Evolutionary conservation across 2,888 invertebrate species (phyloP).

Genomic region (Drosophila greeni): DNA sequence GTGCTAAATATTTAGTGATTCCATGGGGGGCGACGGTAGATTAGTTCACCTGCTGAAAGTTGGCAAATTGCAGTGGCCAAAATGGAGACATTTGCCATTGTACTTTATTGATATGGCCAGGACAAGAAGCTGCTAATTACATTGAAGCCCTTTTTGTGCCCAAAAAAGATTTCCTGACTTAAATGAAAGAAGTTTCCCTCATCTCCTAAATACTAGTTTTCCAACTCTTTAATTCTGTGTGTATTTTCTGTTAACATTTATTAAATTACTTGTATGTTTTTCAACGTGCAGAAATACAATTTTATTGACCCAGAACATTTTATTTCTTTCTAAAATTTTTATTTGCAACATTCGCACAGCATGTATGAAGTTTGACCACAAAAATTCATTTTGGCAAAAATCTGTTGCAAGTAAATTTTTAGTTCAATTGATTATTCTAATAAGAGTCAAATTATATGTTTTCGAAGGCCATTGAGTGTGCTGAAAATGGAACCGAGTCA

Average conservation of each 20-base stretch:
- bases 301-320: slow-evolving; percentile 2
- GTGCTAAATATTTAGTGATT: slow-evolving; percentile 29
- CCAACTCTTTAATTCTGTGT: background rate
- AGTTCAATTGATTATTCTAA: slow-evolving; percentile 31
- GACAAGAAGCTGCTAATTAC: slow-evolving; percentile 13
- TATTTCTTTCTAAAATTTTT: slow-evolving; percentile 6
- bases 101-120: slow-evolving; percentile 21
- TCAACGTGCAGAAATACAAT: background rate
- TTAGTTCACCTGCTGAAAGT: slow-evolving; percentile 17
- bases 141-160: background rate
- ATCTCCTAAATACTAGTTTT: background rate
- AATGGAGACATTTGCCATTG: slow-evolving; percentile 11
- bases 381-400: slow-evolving; percentile 18
- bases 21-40: slow-evolving; percentile 8
- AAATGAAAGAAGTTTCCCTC: background rate
- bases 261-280: slow-evolving; percentile 5
- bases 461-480: slow-evolving; percentile 3
- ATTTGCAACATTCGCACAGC: background rate
- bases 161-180: background rate
- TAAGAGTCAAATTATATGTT: slow-evolving; percentile 19
- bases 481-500: slow-evolving; percentile 7
- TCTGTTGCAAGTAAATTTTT: slow-evolving; percentile 2
- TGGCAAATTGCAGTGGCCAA: background rate
- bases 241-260: background rate
- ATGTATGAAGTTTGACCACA: slow-evolving; percentile 7